phyloP scores from a whole-genome alignment of 2,888 invertebrate species.

The Steinernema hermaphroditum region DNA sequence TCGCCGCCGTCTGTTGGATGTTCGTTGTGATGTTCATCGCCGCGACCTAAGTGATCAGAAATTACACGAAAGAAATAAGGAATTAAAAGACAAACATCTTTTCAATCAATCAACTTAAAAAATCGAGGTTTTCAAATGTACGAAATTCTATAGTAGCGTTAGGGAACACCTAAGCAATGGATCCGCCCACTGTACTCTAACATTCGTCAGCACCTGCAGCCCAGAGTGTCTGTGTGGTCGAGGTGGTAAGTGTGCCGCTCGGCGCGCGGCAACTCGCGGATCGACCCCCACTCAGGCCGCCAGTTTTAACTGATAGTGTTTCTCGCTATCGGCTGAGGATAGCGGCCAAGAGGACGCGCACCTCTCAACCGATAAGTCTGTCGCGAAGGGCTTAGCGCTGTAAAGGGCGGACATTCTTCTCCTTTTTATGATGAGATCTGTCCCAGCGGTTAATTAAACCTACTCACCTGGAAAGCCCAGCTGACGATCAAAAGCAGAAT shows the following conservation, averaged over 20 bases:
- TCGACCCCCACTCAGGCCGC: constrained; percentile 3
- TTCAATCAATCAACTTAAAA: too few relatives aligned
- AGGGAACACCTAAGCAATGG: too few relatives aligned
- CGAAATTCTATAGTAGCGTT: too few relatives aligned
- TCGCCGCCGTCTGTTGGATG: constrained; percentile 50
- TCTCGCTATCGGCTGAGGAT: background rate
- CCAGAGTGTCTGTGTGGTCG: too few relatives aligned
- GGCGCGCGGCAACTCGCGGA: background rate
- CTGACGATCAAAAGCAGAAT: constrained; percentile 40
- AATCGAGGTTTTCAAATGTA: too few relatives aligned
- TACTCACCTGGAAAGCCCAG: constrained; percentile 46
- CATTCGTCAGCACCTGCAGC: too few relatives aligned
- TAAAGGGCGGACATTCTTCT: background rate
- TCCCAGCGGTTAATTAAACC: background rate
- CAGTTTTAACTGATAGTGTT: background rate
- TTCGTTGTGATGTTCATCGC: constrained; percentile 56
- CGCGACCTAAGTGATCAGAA: too few relatives aligned
- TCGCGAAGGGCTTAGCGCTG: background rate
- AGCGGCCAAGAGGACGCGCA: background rate
- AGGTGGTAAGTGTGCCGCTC: background rate
- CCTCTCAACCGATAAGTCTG: constrained; percentile 2
- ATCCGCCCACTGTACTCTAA: too few relatives aligned
- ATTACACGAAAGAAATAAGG: too few relatives aligned
- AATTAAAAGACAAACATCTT: too few relatives aligned
- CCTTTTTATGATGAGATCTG: background rate